Percentiles rank a stretch among this genome's conserved stretches.
These are phyloP conservation scores for Creontiades dilutus DNA, from an alignment of 2,888 invertebrate genomes.

Conservation along the genomic window DNA sequence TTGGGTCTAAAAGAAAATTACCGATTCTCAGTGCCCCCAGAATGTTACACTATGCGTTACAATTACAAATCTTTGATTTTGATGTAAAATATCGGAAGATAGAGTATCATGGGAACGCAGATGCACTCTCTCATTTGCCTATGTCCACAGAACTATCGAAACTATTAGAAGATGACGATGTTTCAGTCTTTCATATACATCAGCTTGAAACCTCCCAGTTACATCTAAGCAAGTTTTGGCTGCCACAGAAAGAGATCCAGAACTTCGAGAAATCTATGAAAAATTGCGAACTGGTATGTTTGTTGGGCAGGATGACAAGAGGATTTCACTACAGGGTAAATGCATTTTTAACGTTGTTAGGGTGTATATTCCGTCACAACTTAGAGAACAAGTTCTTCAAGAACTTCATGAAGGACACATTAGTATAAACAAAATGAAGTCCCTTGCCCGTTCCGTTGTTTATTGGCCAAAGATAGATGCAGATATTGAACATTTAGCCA, in stretches of 20 bases:
- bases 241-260: conserved; percentile 20
- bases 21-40: not conserved
- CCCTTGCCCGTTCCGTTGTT: conserved; percentile 18
- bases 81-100: conserved; percentile 40
- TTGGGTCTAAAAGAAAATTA: conserved; percentile 18
- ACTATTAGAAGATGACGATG: not conserved
- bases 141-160: conserved; percentile 7
- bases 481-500: not conserved
- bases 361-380: conserved; percentile 21
- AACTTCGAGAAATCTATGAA: not conserved
- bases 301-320: not conserved
- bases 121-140: too few species aligned
- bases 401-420: conserved; percentile 25
- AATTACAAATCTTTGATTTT: conserved; percentile 61
- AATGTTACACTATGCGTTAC: conserved; percentile 54
- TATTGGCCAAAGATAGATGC: conserved; percentile 10
- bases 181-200: not conserved
- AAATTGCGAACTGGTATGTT: not conserved
- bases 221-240: too few species aligned
- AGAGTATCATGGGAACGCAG: conserved; percentile 47
- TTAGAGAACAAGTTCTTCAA: not conserved
- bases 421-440: conserved; percentile 46
- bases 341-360: conserved; percentile 49
- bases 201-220: not conserved
- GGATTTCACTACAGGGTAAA: not conserved